Evolutionary conservation across 2,113 vertebrate genomes (phyloP).

Genomic region (Alectura lathami): DNA sequence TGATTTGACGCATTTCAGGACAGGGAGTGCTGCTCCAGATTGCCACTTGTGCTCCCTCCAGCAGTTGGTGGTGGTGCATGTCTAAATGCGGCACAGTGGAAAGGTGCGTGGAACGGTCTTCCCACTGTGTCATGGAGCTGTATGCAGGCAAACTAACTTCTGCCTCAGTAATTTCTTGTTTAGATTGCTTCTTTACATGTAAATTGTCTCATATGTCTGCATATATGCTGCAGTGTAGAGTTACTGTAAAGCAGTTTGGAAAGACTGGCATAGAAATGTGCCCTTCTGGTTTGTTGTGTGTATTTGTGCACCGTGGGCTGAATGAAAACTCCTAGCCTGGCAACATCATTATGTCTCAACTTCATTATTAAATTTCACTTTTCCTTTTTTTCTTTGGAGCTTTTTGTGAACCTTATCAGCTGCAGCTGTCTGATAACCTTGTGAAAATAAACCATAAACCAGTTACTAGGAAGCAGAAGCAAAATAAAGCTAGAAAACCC

Average conservation of each 20-base stretch:
- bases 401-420: neutral
- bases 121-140: neutral
- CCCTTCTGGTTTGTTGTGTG: neutral
- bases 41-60: neutral
- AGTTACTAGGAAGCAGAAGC: neutral
- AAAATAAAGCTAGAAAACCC: neutral
- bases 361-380: neutral
- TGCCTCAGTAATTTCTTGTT: neutral
- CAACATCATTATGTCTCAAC: neutral
- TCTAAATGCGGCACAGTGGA: neutral
- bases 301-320: neutral
- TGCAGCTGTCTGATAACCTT: neutral
- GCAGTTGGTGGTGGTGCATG: neutral
- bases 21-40: neutral
- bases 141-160: neutral
- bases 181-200: neutral
- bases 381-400: neutral
- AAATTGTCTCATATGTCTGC: neutral
- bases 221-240: neutral
- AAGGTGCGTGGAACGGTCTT: neutral
- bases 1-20: neutral
- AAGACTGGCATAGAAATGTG: neutral
- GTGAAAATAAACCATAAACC: neutral
- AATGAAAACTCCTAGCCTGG: neutral
- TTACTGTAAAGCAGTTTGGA: neutral